A percentile compares a stretch with the other conserved stretches of the same genome.
phyloP scores from a whole-genome alignment of 1,140 invertebrate genomes.

The Augochlora pura region DNA sequence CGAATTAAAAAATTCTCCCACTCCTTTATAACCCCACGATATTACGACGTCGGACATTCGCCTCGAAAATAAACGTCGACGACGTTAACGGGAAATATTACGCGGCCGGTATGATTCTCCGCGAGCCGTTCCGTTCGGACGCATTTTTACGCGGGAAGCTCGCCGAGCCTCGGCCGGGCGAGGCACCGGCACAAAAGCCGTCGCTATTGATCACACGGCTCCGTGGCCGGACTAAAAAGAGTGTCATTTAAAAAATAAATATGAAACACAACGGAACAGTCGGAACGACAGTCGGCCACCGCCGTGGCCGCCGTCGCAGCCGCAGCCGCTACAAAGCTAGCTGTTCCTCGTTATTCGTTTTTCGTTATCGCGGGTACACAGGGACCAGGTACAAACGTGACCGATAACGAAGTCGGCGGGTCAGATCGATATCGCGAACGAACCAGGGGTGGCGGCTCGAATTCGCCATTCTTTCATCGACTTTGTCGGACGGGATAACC shows the following conservation, averaged over 20 bases:
- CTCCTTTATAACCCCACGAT: too few species aligned
- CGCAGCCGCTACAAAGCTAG: constrained; percentile 12
- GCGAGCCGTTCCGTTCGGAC: too few species aligned
- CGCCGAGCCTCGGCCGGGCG: too few species aligned
- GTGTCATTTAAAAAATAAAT: constrained; percentile 15
- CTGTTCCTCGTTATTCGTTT: constrained; percentile 26
- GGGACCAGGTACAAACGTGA: constrained; percentile 11
- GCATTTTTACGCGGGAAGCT: too few species aligned
- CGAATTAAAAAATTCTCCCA: too few species aligned
- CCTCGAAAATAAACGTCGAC: too few species aligned
- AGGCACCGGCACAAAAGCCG: too few species aligned
- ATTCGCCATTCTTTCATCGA: constrained; percentile 37
- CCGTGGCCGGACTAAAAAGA: not conserved
- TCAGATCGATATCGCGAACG: constrained; percentile 45
- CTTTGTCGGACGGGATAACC: constrained; percentile 2
- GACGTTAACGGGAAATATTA: too few species aligned
- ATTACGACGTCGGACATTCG: too few species aligned
- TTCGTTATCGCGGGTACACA: constrained; percentile 16
- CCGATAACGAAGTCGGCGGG: constrained; percentile 22
- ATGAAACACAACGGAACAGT: constrained; percentile 20
- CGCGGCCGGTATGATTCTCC: too few species aligned
- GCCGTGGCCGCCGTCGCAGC: too few species aligned
- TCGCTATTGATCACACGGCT: too few species aligned
- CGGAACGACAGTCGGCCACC: not conserved
- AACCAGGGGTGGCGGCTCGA: not conserved